phyloP scores from a whole-genome alignment of 2,888 invertebrate genomes.

The Polietes domitor region DNA sequence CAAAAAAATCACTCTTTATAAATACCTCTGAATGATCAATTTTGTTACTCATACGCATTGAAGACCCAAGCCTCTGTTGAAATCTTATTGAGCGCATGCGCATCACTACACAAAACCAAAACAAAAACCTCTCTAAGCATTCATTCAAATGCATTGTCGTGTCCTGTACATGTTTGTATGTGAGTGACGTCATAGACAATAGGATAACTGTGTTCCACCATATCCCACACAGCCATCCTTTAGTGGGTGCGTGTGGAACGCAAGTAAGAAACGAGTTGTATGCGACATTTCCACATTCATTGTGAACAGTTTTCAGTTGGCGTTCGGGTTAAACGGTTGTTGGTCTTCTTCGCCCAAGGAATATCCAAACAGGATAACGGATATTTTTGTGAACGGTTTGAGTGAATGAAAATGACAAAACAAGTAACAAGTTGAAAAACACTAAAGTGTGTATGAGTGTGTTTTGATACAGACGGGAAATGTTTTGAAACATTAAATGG shows the following conservation, averaged over 20 bases:
- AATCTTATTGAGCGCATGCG: background rate
- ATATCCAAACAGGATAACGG: background rate
- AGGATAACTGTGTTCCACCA: conserved; percentile 16
- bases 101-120: background rate
- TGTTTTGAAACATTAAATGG: background rate
- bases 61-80: background rate
- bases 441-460: background rate
- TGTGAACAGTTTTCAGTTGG: conserved; percentile 55
- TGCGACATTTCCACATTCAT: conserved; percentile 29
- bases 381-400: background rate
- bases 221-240: conserved; percentile 56
- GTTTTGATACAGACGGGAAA: background rate
- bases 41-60: conserved; percentile 4
- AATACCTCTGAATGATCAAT: background rate
- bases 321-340: conserved; percentile 58
- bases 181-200: conserved; percentile 12
- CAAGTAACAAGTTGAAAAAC: conserved; percentile 9
- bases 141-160: background rate
- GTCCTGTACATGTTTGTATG: background rate
- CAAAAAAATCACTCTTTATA: no score
- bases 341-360: background rate
- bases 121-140: background rate
- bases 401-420: background rate
- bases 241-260: conserved; percentile 8
- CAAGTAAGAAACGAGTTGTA: background rate